Percentiles rank a stretch among this genome's conserved stretches.
phyloP scores from a whole-genome alignment of 2,888 invertebrate species.

The Myathropa florea region DNA sequence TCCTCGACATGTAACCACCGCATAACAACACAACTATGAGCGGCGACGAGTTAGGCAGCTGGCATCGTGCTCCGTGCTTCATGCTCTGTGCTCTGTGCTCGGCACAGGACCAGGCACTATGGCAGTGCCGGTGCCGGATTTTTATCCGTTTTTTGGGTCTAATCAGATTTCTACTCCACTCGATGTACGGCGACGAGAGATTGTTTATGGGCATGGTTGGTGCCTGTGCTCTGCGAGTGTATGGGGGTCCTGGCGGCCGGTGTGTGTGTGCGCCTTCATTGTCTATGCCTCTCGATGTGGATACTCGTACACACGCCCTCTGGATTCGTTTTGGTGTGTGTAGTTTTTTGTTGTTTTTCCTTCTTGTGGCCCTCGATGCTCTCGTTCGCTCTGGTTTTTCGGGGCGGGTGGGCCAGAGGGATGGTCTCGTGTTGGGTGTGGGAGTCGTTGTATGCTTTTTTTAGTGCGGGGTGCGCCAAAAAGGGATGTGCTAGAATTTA shows the following conservation, averaged over 20 bases:
- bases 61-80: conserved; percentile 53
- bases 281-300: conserved; percentile 57
- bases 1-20: conserved; percentile 54
- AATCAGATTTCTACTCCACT: conserved; percentile 73
- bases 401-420: background rate
- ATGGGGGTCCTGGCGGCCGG: conserved; percentile 66
- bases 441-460: conserved; percentile 73
- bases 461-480: conserved; percentile 74
- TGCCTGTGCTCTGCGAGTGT: conserved; percentile 11
- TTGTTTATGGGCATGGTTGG: conserved; percentile 62
- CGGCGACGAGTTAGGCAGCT: conserved; percentile 56
- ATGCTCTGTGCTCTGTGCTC: background rate
- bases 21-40: conserved; percentile 63
- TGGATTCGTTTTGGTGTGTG: conserved; percentile 60
- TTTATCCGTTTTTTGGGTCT: conserved; percentile 74
- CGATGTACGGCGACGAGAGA: conserved; percentile 45
- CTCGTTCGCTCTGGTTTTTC: conserved; percentile 67
- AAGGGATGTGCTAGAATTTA: conserved; percentile 79
- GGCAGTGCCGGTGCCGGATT: conserved; percentile 60
- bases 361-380: conserved; percentile 46
- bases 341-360: conserved; percentile 42
- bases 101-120: background rate
- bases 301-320: conserved; percentile 70
- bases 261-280: conserved; percentile 64
- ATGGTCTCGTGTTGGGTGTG: background rate